phyloP scores from a whole-genome alignment of 64 coral and sea anemone species.

The Pocillopora damicornis region DNA sequence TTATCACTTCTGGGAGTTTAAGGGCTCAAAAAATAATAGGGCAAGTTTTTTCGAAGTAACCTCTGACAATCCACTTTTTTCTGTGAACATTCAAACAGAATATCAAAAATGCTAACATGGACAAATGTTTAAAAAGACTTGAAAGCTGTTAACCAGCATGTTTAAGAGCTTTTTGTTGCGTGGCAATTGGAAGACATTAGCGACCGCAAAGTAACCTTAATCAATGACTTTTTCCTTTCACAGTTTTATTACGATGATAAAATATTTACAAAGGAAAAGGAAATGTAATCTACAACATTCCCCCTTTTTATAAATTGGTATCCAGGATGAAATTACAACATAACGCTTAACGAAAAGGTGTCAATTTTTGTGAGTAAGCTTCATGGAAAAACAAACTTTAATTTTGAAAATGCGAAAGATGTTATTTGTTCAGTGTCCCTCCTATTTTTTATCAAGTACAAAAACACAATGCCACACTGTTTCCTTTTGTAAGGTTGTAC shows the following conservation, averaged over 20 bases:
- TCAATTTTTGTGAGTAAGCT: slow-evolving; percentile 7
- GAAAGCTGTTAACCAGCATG: neutral
- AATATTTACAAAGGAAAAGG: slow-evolving; percentile 1
- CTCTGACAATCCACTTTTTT: too few species aligned
- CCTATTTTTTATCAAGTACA: neutral
- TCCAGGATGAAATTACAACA: neutral
- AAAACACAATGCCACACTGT: slow-evolving; percentile 21
- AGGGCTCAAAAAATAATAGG: too few species aligned
- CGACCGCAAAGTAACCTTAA: neutral
- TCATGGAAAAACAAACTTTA: slow-evolving; percentile 39
- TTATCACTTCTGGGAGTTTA: too few species aligned
- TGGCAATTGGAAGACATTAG: neutral
- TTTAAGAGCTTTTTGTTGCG: neutral
- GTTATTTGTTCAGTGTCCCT: slow-evolving; percentile 20
- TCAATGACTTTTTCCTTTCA: neutral
- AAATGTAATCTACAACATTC: neutral
- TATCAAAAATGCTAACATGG: neutral
- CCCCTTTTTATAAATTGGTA: neutral
- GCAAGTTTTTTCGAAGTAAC: too few species aligned
- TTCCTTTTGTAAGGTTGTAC: slow-evolving; percentile 36
- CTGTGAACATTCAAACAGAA: neutral
- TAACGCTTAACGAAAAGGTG: slow-evolving; percentile 2
- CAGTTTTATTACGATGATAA: neutral
- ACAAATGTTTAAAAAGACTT: neutral
- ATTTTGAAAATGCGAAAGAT: slow-evolving; percentile 17